A percentile compares a stretch with the other conserved stretches of the same genome.
These are phyloP conservation scores for Lissocephala sabroskyi DNA, from an alignment of 2,888 invertebrate genomes.

Conservation along the genomic window DNA sequence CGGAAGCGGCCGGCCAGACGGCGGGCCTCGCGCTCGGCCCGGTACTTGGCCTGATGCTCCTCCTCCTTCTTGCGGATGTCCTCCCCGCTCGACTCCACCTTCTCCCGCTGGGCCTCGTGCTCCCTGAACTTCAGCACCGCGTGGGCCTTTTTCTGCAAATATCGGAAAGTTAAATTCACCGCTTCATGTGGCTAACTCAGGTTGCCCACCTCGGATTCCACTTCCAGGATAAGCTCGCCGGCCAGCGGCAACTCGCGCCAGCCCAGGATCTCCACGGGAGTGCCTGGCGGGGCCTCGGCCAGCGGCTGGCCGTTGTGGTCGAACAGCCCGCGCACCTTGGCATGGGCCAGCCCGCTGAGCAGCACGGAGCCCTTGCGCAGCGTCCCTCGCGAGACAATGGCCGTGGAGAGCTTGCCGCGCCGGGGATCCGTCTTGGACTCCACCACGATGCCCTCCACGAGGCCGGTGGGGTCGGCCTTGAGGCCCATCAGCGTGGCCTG, in stretches of 20 bases:
- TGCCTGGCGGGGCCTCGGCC: slow-evolving; percentile 80
- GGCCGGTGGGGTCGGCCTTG: slow-evolving; percentile 85
- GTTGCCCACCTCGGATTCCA: slow-evolving; percentile 79
- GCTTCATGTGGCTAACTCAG: too few species aligned
- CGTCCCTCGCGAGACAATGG: slow-evolving; percentile 89
- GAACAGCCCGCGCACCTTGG: slow-evolving; percentile 85
- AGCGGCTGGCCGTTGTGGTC: slow-evolving; percentile 82
- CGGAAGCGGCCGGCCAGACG: slow-evolving; percentile 77
- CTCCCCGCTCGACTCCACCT: slow-evolving; percentile 77
- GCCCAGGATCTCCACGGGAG: slow-evolving; percentile 89
- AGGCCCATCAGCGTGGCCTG: slow-evolving; percentile 93
- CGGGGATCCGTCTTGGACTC: slow-evolving; percentile 84
- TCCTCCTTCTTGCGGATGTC: slow-evolving; percentile 79
- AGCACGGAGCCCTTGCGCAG: slow-evolving; percentile 83
- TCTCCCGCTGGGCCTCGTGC: slow-evolving; percentile 76
- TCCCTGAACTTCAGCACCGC: slow-evolving; percentile 80
- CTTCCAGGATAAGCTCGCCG: slow-evolving; percentile 90
- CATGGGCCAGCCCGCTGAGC: slow-evolving; percentile 89
- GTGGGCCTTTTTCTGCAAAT: slow-evolving; percentile 77
- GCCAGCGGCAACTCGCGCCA: slow-evolving; percentile 93
- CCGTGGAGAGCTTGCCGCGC: slow-evolving; percentile 86
- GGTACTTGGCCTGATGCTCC: slow-evolving; percentile 79
- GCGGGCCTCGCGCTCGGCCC: slow-evolving; percentile 76
- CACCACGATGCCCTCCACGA: slow-evolving; percentile 91
- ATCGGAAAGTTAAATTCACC: neutral